Evolutionary conservation across 2,888 invertebrate genomes (phyloP), one percentile per base, ranked within the genome.

Genomic region (Chalcosyrphus nemorum): DNA sequence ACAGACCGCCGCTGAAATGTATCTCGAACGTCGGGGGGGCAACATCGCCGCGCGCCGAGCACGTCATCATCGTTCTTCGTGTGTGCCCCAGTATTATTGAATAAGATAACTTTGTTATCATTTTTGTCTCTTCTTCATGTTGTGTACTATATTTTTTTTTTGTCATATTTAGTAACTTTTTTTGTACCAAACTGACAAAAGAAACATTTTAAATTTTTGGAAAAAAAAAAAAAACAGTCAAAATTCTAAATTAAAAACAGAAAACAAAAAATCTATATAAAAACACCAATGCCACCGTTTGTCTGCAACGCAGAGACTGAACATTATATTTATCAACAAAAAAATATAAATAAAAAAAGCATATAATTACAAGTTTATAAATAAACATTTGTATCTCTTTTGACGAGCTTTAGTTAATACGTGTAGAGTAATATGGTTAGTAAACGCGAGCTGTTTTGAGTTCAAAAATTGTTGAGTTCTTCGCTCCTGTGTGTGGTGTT

Each of bases 21-120:
- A 75, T 84, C 84, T 80, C 75, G 84, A 74, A 75, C 84, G 84
- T 84, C 75, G 84, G 84, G 84, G 84, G 84, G 84, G 84, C 80
- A 80, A 84, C 80, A 84, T 84, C 84, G 84, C 63, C 74, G 80
- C 74, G 84, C 84, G 75, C 21, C 80, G 80, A 41, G 84, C 74
- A 84, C 84, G 80, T 80, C 84, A 84, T 78, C 68, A 70, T 50
- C 84, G 80, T 84, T 75, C 56, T 70, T 84, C 84, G 84, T 80
- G 68, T 75, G 47, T 84, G 80, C 84, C 84, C 84, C 84, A 84
- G 17, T 77, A 54, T 68, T 70, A 54, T 63, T 63, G 41, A 52
- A 59, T 38, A 43, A 70, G 77, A 77, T 77, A 77, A 77, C 74
- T 65, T 54, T 80, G 80, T 84, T 84, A 84, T 84, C 84, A 84